Evolutionary conservation across 2,797 vertebrate species (phyloP), one percentile per base, ranked within the genome.

Genomic region (Pitangus sulphuratus): DNA sequence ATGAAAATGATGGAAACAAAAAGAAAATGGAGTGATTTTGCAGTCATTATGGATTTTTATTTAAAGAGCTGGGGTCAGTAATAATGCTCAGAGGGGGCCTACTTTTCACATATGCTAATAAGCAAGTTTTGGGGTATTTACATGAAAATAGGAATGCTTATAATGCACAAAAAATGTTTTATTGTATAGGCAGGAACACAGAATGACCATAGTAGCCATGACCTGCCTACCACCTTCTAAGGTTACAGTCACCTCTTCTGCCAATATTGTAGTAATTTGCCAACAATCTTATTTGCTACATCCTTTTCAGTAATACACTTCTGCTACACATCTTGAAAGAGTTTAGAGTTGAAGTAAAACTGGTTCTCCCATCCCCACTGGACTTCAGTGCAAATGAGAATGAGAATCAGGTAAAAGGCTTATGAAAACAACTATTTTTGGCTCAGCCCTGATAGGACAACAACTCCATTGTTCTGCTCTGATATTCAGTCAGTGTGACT

Each of bases 361-460:
- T 93, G 82, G 57, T 87, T 96, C 37, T 89, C 5, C 64, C 56
- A 45, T 89, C 35, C 91, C 75, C 75, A 62, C 47, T 83, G 81
- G 84, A 85, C 56, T n/a, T 94, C 56, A 42, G 47, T 35, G 18
- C 48, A 75, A 60, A 78, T 51, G 24, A 91, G 80, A 78, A 68
- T 75, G 22, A 88, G 53, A 84, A 88, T 84, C 79, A 93, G 82
- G 82, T 95, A 93, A 92, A 80, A 92, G 61, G 40, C 83, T 95
- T 91, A 79, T 79, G 69, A 94, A 96, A 97, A 87, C 89, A 93
- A 91, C 87, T 96, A 88, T 96, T 95, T 95, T 95, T 91, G 87
- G 70, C 87, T 91, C 58, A 66, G 31, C 16, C 30, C 47, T 84
- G 30, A 45, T 84, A 94, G 58, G 89, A 90, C 91, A 94, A 90